Evolutionary conservation across 2,113 vertebrate genomes (phyloP), one percentile per base, ranked within the genome.

Genomic region (Antigone vipio): DNA sequence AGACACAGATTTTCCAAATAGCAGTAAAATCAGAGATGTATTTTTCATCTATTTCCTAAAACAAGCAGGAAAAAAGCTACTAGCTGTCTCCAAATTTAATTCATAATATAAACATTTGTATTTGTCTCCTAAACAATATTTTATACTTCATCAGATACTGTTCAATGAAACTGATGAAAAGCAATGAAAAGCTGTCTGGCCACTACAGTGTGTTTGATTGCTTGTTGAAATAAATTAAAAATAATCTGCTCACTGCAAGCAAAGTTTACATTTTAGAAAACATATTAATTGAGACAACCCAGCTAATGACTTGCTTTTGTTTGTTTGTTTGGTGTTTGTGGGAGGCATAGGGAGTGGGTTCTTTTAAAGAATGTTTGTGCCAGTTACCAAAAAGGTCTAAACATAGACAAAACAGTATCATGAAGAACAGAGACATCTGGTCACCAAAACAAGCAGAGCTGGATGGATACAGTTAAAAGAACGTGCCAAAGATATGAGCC

Each of bases 81-180:
- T 7, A 81, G 60, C 38, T 96, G 56, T 91, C 81, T 96, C 94
- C 90, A 96, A 97, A 96, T 97, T 97, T 93, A 92, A 87, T 92
- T 94, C 62, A 62, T 74, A 88, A 92, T 91, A 86, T 58, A 88
- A 97, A 95, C 45, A 95, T 93, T 74, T 50, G 6, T 75, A 79
- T 64, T 84, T 94, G 52, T 95, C 76, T 96, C 56, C 78, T 93
- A 91, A 94, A 90, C 42, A 86, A 52, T 92, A 95, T 88, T 96
- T 95, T 72, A 60, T 75, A 73, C n/a, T 79, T 96, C 60, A 95
- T 79, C 85, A 90, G 67, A 93, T 85, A 68, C 47, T 93, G 34
- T 2, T 92, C 75, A 97, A 95, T 76, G 83, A 73, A 97, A 97
- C 75, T 91, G 82, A 81, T 95, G 88, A 95, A 97, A 94, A 94